Conservation (phyloP, 2,888 invertebrate species). For the Drosophila ochracea region DNA sequence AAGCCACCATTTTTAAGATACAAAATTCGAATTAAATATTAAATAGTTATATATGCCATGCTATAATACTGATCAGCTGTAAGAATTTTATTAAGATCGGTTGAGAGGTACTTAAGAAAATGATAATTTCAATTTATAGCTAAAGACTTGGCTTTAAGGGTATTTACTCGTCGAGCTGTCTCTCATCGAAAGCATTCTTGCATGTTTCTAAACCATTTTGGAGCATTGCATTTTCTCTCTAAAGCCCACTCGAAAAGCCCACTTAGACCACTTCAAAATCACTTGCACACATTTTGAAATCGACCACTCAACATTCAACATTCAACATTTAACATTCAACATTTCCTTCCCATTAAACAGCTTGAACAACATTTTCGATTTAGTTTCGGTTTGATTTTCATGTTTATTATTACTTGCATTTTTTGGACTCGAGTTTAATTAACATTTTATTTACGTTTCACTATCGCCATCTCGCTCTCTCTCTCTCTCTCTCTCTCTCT, state of each 20-base stretch:
- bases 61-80: background rate
- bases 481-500: constrained; percentile 14
- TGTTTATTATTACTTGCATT: constrained; percentile 61
- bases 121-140: background rate
- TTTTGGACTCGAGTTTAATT: constrained; percentile 58
- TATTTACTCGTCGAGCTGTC: background rate
- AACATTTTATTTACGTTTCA: constrained; percentile 66
- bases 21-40: background rate
- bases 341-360: constrained; percentile 26
- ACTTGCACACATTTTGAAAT: constrained; percentile 18
- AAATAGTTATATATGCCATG: background rate
- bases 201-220: background rate
- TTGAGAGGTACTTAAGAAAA: background rate
- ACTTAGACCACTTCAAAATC: constrained; percentile 28
- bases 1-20: background rate
- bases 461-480: constrained; percentile 49
- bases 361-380: constrained; percentile 32
- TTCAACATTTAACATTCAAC: constrained; percentile 7
- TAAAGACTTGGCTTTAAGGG: background rate
- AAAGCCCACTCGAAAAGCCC: background rate
- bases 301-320: background rate
- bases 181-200: background rate
- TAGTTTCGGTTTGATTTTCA: constrained; percentile 8
- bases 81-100: background rate
- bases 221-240: background rate